These are phyloP conservation scores for Phylloscopus trochiloides DNA, from an alignment of 2,113 vertebrate species.

Conservation along the genomic window DNA sequence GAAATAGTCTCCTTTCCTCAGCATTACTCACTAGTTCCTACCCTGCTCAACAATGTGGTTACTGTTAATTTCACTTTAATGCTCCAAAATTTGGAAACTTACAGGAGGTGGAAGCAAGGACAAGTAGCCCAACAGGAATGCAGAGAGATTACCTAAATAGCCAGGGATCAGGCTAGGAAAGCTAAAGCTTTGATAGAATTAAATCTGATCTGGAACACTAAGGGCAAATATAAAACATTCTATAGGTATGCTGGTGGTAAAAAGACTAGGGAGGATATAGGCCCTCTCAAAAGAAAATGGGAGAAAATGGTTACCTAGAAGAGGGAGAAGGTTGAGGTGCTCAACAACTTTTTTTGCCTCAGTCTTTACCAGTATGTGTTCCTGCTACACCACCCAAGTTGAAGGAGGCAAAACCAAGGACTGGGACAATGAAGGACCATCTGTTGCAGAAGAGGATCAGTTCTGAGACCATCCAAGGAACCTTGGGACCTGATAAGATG, in stretches of 20 bases:
- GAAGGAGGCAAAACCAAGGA: neutral
- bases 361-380: neutral
- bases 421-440: neutral
- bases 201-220: neutral
- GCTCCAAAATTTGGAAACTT: neutral
- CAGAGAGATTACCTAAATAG: neutral
- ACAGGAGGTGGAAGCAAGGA: neutral
- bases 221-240: neutral
- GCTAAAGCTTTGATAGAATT: neutral
- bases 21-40: neutral
- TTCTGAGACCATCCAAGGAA: neutral
- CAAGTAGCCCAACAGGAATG: neutral
- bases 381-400: no score
- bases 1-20: neutral
- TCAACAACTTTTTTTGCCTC: neutral
- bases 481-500: neutral
- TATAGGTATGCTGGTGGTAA: no score
- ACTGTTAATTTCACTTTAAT: neutral
- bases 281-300: neutral
- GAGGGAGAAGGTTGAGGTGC: neutral
- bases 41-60: neutral
- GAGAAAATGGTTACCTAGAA: neutral
- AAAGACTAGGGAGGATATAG: neutral
- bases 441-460: neutral
- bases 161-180: neutral